Evolutionary conservation across 2,113 vertebrate genomes (phyloP).

Genomic region (Oreochromis niloticus): DNA sequence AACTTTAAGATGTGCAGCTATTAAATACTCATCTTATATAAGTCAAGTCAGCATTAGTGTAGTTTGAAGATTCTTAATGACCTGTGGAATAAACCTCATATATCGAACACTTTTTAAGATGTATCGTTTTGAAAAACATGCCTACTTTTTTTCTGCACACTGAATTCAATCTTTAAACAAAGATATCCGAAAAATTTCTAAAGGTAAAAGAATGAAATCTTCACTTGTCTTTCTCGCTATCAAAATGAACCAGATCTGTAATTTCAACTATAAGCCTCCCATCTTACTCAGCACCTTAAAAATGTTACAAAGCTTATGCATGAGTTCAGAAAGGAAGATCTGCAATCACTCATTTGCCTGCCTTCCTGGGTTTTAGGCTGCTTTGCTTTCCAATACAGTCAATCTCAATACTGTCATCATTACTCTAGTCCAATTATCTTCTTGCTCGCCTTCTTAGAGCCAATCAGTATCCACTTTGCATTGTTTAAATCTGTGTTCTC

Average conservation of each 20-base stretch:
- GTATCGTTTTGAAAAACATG: not conserved
- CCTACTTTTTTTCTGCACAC: not conserved
- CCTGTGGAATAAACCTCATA: not conserved
- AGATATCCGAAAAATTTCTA: fast-evolving
- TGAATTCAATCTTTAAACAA: not conserved
- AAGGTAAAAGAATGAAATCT: not conserved
- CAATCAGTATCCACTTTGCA: not conserved
- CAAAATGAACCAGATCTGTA: not conserved
- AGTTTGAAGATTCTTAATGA: not conserved
- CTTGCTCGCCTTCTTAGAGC: fast-evolving
- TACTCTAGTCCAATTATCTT: not conserved
- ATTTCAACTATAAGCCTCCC: not conserved
- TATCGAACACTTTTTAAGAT: not conserved
- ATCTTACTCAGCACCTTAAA: not conserved
- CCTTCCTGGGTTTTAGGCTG: not conserved
- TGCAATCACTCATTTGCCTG: not conserved
- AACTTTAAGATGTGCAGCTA: not conserved
- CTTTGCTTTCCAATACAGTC: not conserved
- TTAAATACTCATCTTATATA: not conserved
- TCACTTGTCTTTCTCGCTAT: not conserved
- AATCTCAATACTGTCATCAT: fast-evolving
- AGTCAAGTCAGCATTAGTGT: not conserved
- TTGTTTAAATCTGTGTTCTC: not conserved
- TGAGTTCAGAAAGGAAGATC: not conserved
- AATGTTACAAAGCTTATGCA: fast-evolving